These are phyloP conservation scores for Cantharis rustica DNA, from an alignment of 2,888 invertebrate genomes.

Conservation along the genomic window DNA sequence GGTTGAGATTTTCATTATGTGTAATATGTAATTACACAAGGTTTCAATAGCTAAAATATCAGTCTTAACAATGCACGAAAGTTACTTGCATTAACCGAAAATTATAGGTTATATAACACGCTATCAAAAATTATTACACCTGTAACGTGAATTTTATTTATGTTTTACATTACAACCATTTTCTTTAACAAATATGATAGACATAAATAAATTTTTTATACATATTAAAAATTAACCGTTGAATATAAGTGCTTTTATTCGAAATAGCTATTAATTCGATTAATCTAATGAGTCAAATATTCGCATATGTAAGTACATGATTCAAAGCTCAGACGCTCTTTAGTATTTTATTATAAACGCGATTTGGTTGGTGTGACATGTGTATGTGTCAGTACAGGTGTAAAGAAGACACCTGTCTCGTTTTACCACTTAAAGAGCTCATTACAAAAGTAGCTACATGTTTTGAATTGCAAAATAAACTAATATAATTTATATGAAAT, in stretches of 20 bases:
- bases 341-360: not conserved
- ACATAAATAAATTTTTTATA: not conserved
- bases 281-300: not conserved
- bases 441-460: conserved; percentile 19
- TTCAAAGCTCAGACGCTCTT: not conserved
- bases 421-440: conserved; percentile 28
- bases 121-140: conserved; percentile 14
- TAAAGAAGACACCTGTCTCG: conserved; percentile 43
- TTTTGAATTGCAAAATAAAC: conserved; percentile 16
- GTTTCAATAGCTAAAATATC: conserved; percentile 19
- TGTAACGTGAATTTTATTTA: not conserved
- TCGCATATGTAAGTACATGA: not conserved
- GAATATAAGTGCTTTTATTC: not conserved
- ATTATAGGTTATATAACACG: conserved; percentile 25
- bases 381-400: conserved; percentile 46
- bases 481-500: not conserved
- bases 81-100: conserved; percentile 20
- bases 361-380: conserved; percentile 38
- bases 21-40: conserved; percentile 16
- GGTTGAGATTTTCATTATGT: conserved; percentile 5
- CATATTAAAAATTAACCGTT: not conserved
- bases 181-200: not conserved
- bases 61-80: conserved; percentile 19
- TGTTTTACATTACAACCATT: not conserved
- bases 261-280: not conserved